Percentiles rank a stretch among this genome's conserved stretches.
These are phyloP conservation scores for Esox lucius DNA, from an alignment of 2,797 vertebrate genomes.

Conservation along the genomic window DNA sequence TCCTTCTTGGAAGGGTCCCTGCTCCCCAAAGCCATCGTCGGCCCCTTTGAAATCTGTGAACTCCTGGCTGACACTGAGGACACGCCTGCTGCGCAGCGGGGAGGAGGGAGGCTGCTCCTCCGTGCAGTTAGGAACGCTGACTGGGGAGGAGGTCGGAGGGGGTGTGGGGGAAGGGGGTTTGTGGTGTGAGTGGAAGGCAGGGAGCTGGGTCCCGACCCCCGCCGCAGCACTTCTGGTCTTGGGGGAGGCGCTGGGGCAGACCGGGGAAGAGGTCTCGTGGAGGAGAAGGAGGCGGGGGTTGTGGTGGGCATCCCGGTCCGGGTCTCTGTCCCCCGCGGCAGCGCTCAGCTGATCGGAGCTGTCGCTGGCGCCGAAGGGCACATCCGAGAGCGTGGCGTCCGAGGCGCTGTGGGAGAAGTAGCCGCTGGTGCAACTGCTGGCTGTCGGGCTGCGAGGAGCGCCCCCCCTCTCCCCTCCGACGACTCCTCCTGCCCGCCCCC, in stretches of 20 bases:
- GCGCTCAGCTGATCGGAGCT: conserved; percentile 87
- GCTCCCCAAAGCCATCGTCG: conserved; percentile 76
- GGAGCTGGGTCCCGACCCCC: conserved; percentile 55
- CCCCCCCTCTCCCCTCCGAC: conserved; percentile 34
- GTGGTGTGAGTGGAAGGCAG: conserved; percentile 6
- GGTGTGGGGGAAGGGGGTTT: conserved; percentile 2
- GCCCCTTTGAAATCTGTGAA: conserved; percentile 96
- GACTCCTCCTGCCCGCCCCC: neutral
- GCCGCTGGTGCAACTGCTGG: conserved; percentile 96
- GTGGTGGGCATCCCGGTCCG: conserved; percentile 52
- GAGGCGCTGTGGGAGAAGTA: conserved; percentile 99
- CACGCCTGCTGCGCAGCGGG: conserved; percentile 41
- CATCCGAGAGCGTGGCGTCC: conserved; percentile 90
- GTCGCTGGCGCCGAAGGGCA: conserved; percentile 87
- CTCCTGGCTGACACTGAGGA: conserved; percentile 73
- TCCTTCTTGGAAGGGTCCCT: conserved; percentile 67
- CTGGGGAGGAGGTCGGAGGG: conserved; percentile 19
- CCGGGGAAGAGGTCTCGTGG: conserved; percentile 56
- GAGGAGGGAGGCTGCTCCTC: conserved; percentile 59
- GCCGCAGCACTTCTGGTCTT: conserved; percentile 76
- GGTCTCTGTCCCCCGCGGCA: conserved; percentile 58
- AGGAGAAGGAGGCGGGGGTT: conserved; percentile 21
- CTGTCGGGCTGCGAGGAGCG: conserved; percentile 90
- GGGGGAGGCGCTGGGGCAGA: conserved; percentile 40
- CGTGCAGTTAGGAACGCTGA: conserved; percentile 5